Base-by-base conservation (phyloP, 2,797 vertebrate species). In the Brotogeris chrysoptera region DNA sequence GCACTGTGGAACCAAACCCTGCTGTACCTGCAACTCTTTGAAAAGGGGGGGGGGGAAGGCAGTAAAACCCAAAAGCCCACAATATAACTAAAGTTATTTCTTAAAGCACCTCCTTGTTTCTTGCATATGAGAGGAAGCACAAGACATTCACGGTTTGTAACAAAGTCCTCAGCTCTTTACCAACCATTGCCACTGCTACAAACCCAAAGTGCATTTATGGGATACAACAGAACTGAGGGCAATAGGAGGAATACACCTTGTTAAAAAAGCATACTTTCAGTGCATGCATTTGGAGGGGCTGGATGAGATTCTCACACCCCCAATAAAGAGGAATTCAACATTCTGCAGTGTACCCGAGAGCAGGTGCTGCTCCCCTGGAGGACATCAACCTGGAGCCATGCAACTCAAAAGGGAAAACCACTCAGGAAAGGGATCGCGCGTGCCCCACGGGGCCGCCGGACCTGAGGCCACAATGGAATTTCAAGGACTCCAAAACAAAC, bases 31-130 rank as follows among this genome's bases (percentile, higher is more conserved):
- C 76, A 95, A 92, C 85, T 96, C 92, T 95, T 94, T 80, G 59
- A 81, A 92, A 74, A 85, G 13, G 19, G 34, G 57, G 34, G 36
- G 13, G n/a, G n/a, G n/a, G n/a, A n/a, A 64, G 91, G 96, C 91
- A 96, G 83, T 95, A 97, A 94, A 96, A 97, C 85, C 83, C 81
- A 77, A 93, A 94, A 96, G 68, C 74, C 77, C 91, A 94, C 86
- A 82, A 94, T 52, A 82, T 36, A 93, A 94, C 84, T 82, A 74
- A 96, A 88, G 95, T 82, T 94, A 91, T 96, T 94, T 96, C 71
- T 95, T 89, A 94, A 97, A 98, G 97, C 97, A 97, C 95, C 97
- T 98, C 97, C 95, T 97, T 90, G 95, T 93, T 97, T 96, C 96
- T 97, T 98, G 95, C 96, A 97, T 93, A 97, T 93, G 95, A 96